A percentile compares a stretch with the other conserved stretches of the same genome.
phyloP scores from a whole-genome alignment of 2,888 invertebrate genomes.

The Oligia fasciuncula region DNA sequence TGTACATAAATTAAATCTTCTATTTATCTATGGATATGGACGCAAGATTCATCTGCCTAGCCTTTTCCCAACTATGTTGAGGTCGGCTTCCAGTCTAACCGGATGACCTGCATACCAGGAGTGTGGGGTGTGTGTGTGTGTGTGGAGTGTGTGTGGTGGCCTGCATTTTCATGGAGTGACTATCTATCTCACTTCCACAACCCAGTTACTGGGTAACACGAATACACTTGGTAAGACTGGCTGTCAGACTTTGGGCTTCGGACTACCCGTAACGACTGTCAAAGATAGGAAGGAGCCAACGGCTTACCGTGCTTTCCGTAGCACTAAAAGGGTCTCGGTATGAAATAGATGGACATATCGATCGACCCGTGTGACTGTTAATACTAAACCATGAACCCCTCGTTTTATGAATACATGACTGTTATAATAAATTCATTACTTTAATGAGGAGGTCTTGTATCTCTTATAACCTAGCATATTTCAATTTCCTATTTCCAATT shows the following conservation, averaged over 20 bases:
- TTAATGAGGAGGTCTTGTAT: neutral
- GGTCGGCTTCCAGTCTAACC: neutral
- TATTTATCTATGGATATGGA: too few species aligned
- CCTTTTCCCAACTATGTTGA: neutral
- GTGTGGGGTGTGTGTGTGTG: too few species aligned
- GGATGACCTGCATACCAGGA: neutral
- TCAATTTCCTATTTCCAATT: constrained; percentile 10
- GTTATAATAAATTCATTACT: neutral
- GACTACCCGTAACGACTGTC: neutral
- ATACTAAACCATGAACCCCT: neutral
- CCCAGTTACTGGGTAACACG: too few species aligned
- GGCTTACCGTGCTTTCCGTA: too few species aligned
- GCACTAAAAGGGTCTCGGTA: neutral
- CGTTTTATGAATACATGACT: neutral
- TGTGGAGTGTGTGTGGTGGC: too few species aligned
- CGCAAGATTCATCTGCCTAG: neutral
- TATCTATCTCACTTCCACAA: neutral
- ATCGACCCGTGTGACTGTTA: too few species aligned
- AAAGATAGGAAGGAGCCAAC: neutral
- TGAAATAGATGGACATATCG: neutral
- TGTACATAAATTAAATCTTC: too few species aligned
- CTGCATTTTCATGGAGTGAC: neutral
- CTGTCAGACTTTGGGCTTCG: neutral
- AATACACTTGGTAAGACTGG: neutral
- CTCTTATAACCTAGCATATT: neutral